These are phyloP conservation scores for Phylloscopus trochiloides DNA, from an alignment of 2,113 vertebrate genomes.

Conservation along the genomic window DNA sequence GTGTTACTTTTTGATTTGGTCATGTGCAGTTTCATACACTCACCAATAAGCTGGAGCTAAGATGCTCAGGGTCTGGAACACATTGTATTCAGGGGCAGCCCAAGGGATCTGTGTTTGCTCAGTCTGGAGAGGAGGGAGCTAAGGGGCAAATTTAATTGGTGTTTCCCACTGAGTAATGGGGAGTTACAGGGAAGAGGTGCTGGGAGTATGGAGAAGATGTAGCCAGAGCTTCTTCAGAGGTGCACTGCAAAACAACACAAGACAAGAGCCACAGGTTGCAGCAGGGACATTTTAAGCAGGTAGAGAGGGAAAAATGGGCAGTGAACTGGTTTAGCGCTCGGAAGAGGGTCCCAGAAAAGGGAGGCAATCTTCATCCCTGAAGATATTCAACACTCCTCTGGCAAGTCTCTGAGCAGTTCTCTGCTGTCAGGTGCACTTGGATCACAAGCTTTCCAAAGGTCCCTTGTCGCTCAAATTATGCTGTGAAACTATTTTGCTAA, in stretches of 20 bases:
- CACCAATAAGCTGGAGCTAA: background rate
- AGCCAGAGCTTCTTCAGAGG: background rate
- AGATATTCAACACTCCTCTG: background rate
- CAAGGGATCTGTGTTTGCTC: background rate
- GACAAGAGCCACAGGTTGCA: rapidly evolving
- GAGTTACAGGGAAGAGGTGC: background rate
- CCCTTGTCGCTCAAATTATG: background rate
- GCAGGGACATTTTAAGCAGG: background rate
- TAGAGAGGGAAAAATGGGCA: background rate
- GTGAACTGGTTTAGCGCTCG: background rate
- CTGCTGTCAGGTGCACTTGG: background rate
- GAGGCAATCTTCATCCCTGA: background rate
- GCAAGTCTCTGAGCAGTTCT: background rate
- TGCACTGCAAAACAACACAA: background rate
- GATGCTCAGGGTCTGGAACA: background rate
- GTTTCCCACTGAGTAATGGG: background rate
- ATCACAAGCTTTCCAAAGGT: background rate
- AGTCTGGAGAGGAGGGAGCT: background rate
- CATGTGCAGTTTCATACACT: background rate
- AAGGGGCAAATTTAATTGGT: background rate
- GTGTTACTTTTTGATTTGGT: background rate
- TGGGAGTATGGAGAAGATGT: background rate
- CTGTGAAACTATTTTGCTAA: background rate
- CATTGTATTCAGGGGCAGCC: background rate
- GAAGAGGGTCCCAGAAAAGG: background rate